Base-by-base conservation (phyloP, 2,888 invertebrate species). In the Caenorhabditis uteleia region DNA sequence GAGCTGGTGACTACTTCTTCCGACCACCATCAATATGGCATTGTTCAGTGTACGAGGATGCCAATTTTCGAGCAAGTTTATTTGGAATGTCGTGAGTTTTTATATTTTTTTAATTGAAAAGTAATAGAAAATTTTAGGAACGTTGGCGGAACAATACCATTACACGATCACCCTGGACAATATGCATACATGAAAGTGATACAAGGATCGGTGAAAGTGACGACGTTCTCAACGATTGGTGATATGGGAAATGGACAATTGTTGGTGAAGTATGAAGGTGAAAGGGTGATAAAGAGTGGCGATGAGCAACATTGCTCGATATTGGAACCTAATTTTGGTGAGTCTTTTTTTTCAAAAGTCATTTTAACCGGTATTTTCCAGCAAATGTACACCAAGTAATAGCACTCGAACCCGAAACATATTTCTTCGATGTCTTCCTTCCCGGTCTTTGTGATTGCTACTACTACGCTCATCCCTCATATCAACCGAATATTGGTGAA, bases 381-480 rank as follows among this genome's bases (percentile, higher is more conserved):
- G 64, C 54, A 16, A 61, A 61, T 29, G 42, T 67, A 12, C 56
- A 67, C 36, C 61, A 67, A 48, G 47, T 61, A 7, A 31, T 34
- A 4, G 68, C 74, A 8, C 44, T 77, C 5, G 75, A 75, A 18
- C 70, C 65, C 38, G 71, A 68, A 20, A 60, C 77, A n/a, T 75
- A 71, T 33, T 79, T 79, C 55, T 73, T 77, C 40, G 79, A 79
- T 43, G 48, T 79, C 23, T 69, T 79, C 34, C 42, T 75, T 16
- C 78, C 79, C 23, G 77, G 77, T 20, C 72, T 71, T n/a, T n/a
- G n/a, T n/a, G n/a, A n/a, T n/a, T n/a, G n/a, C n/a, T n/a, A n/a
- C n/a, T n/a, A n/a, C n/a, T n/a, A n/a, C n/a, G n/a, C n/a, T n/a
- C n/a, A n/a, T n/a, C n/a, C n/a, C n/a, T n/a, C n/a, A n/a, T n/a